Percentiles rank a stretch among this genome's conserved stretches.
These are phyloP conservation scores for Athetis lepigone DNA, from an alignment of 2,888 invertebrate species.

Conservation along the genomic window DNA sequence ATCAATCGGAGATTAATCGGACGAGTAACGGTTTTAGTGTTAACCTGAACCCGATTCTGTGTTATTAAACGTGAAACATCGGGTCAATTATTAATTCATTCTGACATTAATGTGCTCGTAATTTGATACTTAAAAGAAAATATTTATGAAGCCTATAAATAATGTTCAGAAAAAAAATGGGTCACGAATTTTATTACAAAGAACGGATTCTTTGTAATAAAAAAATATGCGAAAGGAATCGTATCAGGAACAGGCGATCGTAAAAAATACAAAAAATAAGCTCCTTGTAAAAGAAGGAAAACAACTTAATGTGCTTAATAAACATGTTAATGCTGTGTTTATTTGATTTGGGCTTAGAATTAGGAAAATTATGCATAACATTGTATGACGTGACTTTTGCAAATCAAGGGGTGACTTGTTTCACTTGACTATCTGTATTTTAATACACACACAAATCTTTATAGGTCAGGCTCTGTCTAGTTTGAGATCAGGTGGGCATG, in stretches of 20 bases:
- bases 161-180: constrained; percentile 24
- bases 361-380: neutral
- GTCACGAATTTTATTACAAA: no score
- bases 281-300: constrained; percentile 20
- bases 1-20: constrained; percentile 66
- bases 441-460: no score
- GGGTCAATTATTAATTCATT: constrained; percentile 48
- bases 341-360: neutral
- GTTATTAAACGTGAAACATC: constrained; percentile 42
- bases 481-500: no score
- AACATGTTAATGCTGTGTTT: constrained; percentile 36
- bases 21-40: constrained; percentile 65
- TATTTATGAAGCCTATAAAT: constrained; percentile 30
- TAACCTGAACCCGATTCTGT: constrained; percentile 63
- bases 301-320: constrained; percentile 28
- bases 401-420: neutral
- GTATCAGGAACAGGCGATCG: constrained; percentile 35
- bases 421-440: neutral
- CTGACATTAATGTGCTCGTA: constrained; percentile 32
- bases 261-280: constrained; percentile 39
- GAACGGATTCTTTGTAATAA: constrained; percentile 51
- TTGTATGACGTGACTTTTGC: neutral
- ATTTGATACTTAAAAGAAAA: constrained; percentile 33
- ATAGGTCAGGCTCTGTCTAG: no score
- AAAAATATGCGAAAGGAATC: constrained; percentile 27